Evolutionary conservation across 92 coral and sea anemone species (phyloP), one percentile per base, ranked within the genome.

Genomic region (Epizoanthus stellaris): DNA sequence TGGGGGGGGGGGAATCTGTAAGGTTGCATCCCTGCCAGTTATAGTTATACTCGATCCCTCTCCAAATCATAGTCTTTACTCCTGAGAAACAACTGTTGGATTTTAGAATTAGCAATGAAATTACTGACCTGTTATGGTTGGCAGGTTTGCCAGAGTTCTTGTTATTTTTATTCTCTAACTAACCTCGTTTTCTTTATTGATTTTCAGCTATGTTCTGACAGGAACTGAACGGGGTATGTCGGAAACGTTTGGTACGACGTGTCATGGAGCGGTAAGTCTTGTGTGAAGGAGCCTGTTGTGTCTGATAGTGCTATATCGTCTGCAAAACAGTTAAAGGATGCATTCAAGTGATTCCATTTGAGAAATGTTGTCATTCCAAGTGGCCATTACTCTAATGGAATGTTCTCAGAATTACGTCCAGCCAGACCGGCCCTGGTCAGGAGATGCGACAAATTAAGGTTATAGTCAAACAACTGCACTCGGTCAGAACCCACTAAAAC

Each of bases 221-320:
- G 98, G 98, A 45, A 96, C 98, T 7, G 98, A 96, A 38, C 92
- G 88, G 79, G 98, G 98, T 52, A 96, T 96, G 98, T 86, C 53
- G 11, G 94, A 92, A 43, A 94, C 98, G 11, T 94, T 94, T 84
- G 99, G 99, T 16, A 92, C 99, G 7, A 96, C 99, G 2, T 96
- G 99, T 20, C 99, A 96, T 64, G 99, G 99, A 17, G 99, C 99
- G 71, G 99, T 96, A 92, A 92, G 98, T 85, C 5, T 9, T n/a
- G 43, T 47, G 21, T 8, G 54, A 49, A 6, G 11, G 0, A 8
- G 54, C 8, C 2, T 47, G 11, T 1, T 0, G 9, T 47, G 53
- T 10, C 9, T 47, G 8, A 47, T 47, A 10, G 53, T 1, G 1
- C 11, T 7, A 47, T 8, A 47, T 47, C 53, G 53, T 47, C 53